Conservation (phyloP, 2,113 vertebrate genomes). For the Ia io region DNA sequence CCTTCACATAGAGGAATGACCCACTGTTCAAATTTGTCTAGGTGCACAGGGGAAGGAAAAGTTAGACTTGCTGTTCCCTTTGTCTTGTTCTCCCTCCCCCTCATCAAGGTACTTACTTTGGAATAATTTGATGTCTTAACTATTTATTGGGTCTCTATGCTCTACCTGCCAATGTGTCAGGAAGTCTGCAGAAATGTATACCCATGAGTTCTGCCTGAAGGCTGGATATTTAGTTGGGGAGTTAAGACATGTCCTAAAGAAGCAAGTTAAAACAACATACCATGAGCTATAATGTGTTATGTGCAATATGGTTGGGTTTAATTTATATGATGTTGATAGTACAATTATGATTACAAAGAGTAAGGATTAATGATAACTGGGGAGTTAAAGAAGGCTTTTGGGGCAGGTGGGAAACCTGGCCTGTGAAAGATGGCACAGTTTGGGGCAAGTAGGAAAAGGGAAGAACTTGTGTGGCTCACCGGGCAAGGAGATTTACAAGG, state of each 20-base stretch:
- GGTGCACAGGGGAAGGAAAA: neutral
- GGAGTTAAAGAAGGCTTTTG: neutral
- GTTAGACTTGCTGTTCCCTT: neutral
- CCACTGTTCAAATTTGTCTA: neutral
- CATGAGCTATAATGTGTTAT: neutral
- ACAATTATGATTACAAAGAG: neutral
- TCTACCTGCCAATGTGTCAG: neutral
- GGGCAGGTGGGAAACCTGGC: neutral
- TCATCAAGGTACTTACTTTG: neutral
- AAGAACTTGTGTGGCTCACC: neutral
- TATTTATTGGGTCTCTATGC: neutral
- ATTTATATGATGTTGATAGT: neutral
- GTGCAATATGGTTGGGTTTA: neutral
- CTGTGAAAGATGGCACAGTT: neutral
- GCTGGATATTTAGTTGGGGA: neutral
- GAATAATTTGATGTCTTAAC: neutral
- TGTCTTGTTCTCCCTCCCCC: neutral
- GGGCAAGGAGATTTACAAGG: neutral
- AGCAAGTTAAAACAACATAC: neutral
- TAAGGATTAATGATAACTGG: neutral
- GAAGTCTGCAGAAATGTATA: neutral
- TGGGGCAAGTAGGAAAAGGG: neutral
- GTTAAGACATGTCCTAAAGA: slow-evolving; percentile 16
- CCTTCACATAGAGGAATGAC: neutral
- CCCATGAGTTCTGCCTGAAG: neutral